phyloP scores from a whole-genome alignment of 2,797 vertebrate genomes.

The Taeniopygia guttata region DNA sequence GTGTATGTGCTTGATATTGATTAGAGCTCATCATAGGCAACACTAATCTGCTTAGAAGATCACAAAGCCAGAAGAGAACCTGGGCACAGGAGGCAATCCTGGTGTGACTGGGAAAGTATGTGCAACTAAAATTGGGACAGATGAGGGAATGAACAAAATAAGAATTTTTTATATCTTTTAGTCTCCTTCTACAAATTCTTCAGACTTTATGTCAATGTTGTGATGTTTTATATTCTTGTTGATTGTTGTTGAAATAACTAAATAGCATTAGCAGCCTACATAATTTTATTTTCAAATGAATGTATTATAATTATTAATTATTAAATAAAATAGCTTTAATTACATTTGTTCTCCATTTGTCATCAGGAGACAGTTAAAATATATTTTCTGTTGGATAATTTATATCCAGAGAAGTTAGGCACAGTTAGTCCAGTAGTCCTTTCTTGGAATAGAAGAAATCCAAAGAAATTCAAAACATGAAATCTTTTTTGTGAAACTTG shows the following conservation, averaged over 20 bases:
- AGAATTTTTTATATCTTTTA: background rate
- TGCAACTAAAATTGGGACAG: background rate
- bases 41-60: background rate
- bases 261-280: background rate
- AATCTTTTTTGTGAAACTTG: background rate
- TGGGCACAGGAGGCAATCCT: background rate
- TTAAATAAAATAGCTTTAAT: background rate
- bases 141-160: background rate
- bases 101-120: background rate
- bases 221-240: background rate
- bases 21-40: background rate
- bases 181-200: background rate
- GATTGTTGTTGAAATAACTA: background rate
- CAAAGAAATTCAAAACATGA: background rate
- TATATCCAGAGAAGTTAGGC: background rate
- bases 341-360: background rate
- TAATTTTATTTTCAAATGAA: background rate
- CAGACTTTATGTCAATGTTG: background rate
- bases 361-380: background rate
- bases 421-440: background rate
- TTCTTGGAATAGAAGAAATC: background rate
- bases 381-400: background rate
- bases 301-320: background rate
- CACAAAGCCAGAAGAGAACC: background rate
- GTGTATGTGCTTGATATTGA: background rate